Evolutionary conservation across 2,888 invertebrate species (phyloP).

Genomic region (Yponomeuta plumbellus): DNA sequence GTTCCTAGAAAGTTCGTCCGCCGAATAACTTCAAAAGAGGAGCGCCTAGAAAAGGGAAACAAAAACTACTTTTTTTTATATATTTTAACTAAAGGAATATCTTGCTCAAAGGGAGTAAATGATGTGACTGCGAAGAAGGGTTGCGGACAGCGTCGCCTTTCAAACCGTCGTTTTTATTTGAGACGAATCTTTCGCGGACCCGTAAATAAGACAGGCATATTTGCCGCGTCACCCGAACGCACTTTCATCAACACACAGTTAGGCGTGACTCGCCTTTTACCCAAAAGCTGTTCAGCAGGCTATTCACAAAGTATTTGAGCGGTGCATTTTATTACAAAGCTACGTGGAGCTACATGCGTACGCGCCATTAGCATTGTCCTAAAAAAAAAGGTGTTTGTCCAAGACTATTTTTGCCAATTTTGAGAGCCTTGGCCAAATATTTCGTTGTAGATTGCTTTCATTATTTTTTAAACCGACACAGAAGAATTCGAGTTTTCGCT

Average conservation of each 20-base stretch:
- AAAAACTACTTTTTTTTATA: background rate
- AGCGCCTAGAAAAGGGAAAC: background rate
- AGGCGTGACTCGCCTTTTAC: background rate
- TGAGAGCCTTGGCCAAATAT: too few species aligned
- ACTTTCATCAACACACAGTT: background rate
- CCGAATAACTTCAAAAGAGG: background rate
- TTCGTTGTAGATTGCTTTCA: too few species aligned
- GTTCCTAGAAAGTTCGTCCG: background rate
- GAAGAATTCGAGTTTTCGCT: too few species aligned
- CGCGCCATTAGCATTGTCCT: too few species aligned
- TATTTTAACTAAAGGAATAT: background rate
- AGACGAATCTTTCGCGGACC: background rate
- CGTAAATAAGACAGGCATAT: background rate
- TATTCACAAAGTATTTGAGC: background rate
- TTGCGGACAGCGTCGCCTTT: background rate
- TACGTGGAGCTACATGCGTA: too few species aligned
- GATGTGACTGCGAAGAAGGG: background rate
- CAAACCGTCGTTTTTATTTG: background rate
- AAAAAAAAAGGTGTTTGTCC: too few species aligned
- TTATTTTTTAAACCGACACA: too few species aligned
- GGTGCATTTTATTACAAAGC: background rate
- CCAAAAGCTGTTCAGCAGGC: background rate
- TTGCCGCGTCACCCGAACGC: background rate
- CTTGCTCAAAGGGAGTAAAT: conserved; percentile 1
- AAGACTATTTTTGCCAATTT: too few species aligned